Evolutionary conservation across 2,888 invertebrate genomes (phyloP), one percentile per base, ranked within the genome.

Genomic region (Neoaliturus tenellus): DNA sequence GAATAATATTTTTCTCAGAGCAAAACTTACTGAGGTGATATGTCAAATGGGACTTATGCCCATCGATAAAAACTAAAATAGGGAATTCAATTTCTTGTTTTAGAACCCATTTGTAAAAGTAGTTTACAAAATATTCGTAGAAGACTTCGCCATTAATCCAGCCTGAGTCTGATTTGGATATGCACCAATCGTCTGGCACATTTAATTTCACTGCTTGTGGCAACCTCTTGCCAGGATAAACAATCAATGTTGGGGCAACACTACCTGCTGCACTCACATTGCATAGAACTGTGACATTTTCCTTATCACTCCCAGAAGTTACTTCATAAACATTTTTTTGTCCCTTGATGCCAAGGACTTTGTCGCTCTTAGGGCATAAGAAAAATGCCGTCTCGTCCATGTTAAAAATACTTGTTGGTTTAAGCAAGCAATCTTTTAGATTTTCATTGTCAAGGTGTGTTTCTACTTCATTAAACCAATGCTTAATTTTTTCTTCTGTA

Each of bases 281-380:
- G 17, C 88, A 80, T 35, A 89, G 81, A 39, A 87, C 86, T 10
- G 89, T 89, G 20, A 89, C 23, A 82, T 86, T 87, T 73, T 89
- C 88, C 85, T 89, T 88, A 78, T 90, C 88, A 75, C 89, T 88
- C 81, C 88, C 87, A 39, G 85, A 83, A 31, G 67, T 80, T 31
- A 73, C 85, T 62, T 89, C 88, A 20, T 88, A 85, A 41, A 87
- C 20, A 88, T 87, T 25, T 86, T 87, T 87, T 86, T 84, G 44
- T 88, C 89, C 87, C 88, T 89, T 85, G 84, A 87, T 6, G 0
- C 86, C 88, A 20, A 90, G 69, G 23, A 90, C 90, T 80, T 87
- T 86, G 20, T 87, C 86, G 1, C 87, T 87, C 86, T 90, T 90
- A 23, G 90, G 90, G 58, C 85, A 84, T 33, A 90, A 86, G 84